Evolutionary conservation across 2,888 invertebrate genomes (phyloP).

Genomic region (Cosmia pyralina): DNA sequence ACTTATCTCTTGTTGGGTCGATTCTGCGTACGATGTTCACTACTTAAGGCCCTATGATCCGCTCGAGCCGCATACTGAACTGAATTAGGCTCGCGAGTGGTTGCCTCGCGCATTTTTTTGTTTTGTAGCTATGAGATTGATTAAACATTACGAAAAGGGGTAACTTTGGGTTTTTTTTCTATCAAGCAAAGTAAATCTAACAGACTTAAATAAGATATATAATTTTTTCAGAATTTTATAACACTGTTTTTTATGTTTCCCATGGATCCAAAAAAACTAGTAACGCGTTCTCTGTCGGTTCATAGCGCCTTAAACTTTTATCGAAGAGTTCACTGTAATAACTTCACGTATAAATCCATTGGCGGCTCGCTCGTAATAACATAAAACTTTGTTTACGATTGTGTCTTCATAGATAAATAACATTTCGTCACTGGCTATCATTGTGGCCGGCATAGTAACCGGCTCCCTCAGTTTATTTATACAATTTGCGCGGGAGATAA

Average conservation of each 20-base stretch:
- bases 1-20: not conserved
- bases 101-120: no score
- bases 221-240: no score
- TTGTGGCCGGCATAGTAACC: constrained; percentile 40
- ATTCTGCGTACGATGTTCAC: not conserved
- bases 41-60: not conserved
- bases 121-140: no score
- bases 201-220: no score
- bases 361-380: constrained; percentile 19
- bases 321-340: constrained; percentile 4
- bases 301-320: not conserved
- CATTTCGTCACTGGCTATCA: constrained; percentile 31
- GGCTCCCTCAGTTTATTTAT: constrained; percentile 41
- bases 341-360: constrained; percentile 23
- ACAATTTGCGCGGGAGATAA: constrained; percentile 56
- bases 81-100: no score
- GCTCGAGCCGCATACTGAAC: no score
- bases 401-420: constrained; percentile 47
- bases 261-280: no score
- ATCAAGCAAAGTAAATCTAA: no score
- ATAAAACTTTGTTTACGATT: constrained; percentile 36
- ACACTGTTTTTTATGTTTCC: no score
- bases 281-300: no score
- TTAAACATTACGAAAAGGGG: no score
- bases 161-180: no score